Evolutionary conservation across 2,888 invertebrate genomes (phyloP).

Genomic region (Heteromyza rotundicornis): DNA sequence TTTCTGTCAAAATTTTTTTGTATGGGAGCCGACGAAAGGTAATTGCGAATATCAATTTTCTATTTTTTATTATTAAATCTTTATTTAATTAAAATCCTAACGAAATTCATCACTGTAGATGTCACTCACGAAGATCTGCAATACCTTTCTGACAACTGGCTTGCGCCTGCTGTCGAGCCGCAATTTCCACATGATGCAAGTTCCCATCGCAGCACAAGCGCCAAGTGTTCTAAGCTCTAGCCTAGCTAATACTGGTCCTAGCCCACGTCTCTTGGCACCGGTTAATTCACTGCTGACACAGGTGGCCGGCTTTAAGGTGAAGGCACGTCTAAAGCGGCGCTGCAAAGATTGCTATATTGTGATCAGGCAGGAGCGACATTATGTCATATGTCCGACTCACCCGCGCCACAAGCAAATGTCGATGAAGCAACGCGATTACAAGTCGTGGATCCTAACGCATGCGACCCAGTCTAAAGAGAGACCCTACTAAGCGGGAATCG

Average conservation of each 20-base stretch:
- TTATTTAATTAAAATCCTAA: background rate
- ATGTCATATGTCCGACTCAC: slow-evolving; percentile 77
- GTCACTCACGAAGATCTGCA: background rate
- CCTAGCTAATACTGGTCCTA: no score
- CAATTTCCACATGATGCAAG: no score
- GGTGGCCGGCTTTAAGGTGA: slow-evolving; percentile 74
- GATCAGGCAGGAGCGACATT: slow-evolving; percentile 70
- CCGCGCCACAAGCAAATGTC: slow-evolving; percentile 84
- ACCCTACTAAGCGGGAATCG: background rate
- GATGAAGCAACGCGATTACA: slow-evolving; percentile 71
- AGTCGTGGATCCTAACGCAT: slow-evolving; percentile 78
- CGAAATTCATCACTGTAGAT: background rate
- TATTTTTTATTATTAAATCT: no score
- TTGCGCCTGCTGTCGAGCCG: background rate
- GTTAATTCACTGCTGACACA: slow-evolving; percentile 52
- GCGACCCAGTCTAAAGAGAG: slow-evolving; percentile 68
- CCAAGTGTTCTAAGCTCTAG: no score
- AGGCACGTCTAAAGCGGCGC: slow-evolving; percentile 70
- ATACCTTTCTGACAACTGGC: background rate
- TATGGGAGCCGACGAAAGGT: background rate
- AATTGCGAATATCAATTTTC: no score
- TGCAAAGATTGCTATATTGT: slow-evolving; percentile 83
- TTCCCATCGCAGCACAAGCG: no score
- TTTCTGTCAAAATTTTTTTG: background rate
- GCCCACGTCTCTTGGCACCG: slow-evolving; percentile 45